These are phyloP conservation scores for Solenodon paradoxus DNA, from an alignment of 2,113 vertebrate species.

Conservation along the genomic window DNA sequence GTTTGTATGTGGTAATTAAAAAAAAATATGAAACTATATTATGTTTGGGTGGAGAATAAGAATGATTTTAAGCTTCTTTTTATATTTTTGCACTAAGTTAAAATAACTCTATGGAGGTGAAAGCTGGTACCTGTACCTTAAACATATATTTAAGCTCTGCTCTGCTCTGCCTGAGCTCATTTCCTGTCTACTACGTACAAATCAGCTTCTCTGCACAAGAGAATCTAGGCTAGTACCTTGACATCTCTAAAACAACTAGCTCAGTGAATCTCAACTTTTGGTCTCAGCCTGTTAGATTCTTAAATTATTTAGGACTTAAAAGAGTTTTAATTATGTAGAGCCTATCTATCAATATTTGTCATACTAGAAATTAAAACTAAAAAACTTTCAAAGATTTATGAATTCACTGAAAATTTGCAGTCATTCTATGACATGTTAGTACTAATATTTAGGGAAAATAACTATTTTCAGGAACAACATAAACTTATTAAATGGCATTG, in stretches of 20 bases:
- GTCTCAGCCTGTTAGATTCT: not conserved
- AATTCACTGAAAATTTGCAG: not conserved
- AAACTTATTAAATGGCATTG: not conserved
- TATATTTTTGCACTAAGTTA: constrained; percentile 20
- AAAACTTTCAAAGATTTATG: not conserved
- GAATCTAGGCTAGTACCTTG: not conserved
- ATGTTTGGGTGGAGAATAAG: not conserved
- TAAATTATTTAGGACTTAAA: not conserved
- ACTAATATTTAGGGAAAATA: not conserved
- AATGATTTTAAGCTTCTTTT: constrained; percentile 12
- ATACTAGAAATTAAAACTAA: constrained; percentile 30
- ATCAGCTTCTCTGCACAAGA: not conserved
- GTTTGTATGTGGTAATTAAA: not conserved
- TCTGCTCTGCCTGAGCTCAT: not conserved
- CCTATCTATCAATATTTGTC: not conserved
- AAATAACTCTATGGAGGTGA: constrained; percentile 13
- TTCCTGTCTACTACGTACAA: not conserved
- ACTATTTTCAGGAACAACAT: not conserved
- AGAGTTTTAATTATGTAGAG: not conserved
- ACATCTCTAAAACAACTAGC: not conserved
- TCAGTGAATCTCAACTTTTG: constrained; percentile 23
- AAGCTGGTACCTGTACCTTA: not conserved
- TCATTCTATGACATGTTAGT: constrained; percentile 5
- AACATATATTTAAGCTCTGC: not conserved
- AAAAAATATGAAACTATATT: not conserved